Percentiles rank a stretch among this genome's conserved stretches.
These are phyloP conservation scores for Upupa epops DNA, from an alignment of 2,113 vertebrate genomes.

Conservation along the genomic window DNA sequence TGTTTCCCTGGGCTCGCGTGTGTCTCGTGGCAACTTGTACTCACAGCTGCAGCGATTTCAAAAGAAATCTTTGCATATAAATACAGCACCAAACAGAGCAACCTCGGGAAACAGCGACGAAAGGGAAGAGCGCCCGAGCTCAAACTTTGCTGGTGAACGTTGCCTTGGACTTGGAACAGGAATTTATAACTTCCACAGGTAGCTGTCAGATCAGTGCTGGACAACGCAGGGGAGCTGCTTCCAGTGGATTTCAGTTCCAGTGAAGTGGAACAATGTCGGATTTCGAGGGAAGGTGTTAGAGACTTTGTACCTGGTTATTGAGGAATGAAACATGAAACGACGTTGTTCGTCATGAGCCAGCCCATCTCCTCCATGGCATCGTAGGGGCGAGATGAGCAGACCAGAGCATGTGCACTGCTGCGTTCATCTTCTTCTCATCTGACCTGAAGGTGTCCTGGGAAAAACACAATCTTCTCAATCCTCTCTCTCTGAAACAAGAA, in stretches of 20 bases:
- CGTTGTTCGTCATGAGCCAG: neutral
- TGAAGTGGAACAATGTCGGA: neutral
- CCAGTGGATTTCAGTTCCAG: too few species aligned
- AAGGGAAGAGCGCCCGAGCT: neutral
- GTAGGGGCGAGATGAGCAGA: neutral
- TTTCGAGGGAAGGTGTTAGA: too few species aligned
- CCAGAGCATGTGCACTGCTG: neutral
- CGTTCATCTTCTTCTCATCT: neutral
- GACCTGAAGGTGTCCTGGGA: neutral
- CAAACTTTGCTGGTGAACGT: neutral
- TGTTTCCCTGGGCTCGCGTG: neutral
- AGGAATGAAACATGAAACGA: neutral
- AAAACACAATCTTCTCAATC: neutral
- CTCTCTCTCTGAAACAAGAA: neutral
- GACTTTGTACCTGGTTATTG: too few species aligned
- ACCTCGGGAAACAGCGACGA: neutral
- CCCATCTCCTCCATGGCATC: neutral
- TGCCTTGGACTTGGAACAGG: neutral
- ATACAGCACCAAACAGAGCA: rapidly evolving
- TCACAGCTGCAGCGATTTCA: neutral
- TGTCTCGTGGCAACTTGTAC: neutral
- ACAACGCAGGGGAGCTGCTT: neutral
- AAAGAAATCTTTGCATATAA: neutral
- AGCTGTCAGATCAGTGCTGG: neutral
- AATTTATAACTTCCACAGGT: neutral